These are phyloP conservation scores for Hiodon alosoides DNA, from an alignment of 2,113 vertebrate species.

Conservation along the genomic window DNA sequence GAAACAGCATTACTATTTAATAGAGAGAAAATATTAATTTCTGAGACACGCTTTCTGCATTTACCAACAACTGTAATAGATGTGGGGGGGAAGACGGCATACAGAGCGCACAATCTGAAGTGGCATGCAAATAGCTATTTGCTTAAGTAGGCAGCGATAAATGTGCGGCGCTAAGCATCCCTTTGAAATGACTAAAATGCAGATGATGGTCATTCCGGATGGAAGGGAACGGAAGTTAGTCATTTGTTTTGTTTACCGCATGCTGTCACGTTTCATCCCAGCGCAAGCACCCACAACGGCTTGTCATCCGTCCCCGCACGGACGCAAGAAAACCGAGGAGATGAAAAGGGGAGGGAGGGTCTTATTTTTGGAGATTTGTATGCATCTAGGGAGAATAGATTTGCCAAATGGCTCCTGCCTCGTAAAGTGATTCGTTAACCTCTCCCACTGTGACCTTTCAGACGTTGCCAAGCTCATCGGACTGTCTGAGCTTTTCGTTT, in stretches of 20 bases:
- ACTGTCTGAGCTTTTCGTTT: slow-evolving; percentile 50
- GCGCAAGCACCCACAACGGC: slow-evolving; percentile 19
- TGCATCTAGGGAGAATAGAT: slow-evolving; percentile 33
- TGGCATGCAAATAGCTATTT: slow-evolving; percentile 54
- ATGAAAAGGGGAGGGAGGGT: slow-evolving; percentile 22
- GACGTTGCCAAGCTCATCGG: slow-evolving; percentile 50
- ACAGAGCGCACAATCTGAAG: slow-evolving; percentile 31
- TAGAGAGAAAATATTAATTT: slow-evolving; percentile 1
- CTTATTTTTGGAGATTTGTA: slow-evolving; percentile 49
- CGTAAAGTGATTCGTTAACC: slow-evolving; percentile 29
- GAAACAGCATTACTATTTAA: neutral
- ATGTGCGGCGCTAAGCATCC: slow-evolving; percentile 50
- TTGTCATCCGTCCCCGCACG: slow-evolving; percentile 32
- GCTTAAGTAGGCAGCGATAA: slow-evolving; percentile 52
- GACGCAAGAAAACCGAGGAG: slow-evolving; percentile 35
- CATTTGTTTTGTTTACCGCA: slow-evolving; percentile 37
- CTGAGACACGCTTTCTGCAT: neutral
- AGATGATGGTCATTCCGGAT: slow-evolving; percentile 38
- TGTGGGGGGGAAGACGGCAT: neutral
- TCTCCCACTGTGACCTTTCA: slow-evolving; percentile 55
- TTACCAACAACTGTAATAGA: slow-evolving; percentile 17
- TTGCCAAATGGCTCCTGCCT: neutral
- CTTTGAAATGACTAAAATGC: slow-evolving; percentile 45
- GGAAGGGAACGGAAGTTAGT: slow-evolving; percentile 20
- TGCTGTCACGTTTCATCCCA: slow-evolving; percentile 38